Evolutionary conservation across 2,797 vertebrate species (phyloP).

Genomic region (Spatula clypeata): DNA sequence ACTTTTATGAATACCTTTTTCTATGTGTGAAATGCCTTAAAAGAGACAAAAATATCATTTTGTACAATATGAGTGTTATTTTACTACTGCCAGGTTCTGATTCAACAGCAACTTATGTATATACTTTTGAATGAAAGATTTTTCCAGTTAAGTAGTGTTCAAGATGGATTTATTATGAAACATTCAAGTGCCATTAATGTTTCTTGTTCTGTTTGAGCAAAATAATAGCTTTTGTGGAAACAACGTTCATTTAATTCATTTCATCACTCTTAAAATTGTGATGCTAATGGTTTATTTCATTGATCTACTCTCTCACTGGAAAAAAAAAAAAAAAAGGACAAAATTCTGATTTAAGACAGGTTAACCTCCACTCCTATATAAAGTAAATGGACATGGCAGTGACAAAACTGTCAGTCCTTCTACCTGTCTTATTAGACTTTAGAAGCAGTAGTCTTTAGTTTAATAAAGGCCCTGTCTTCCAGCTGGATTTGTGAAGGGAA

Average conservation of each 20-base stretch:
- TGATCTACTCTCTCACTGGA: not conserved
- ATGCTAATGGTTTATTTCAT: not conserved
- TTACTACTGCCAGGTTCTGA: not conserved
- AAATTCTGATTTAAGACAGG: not conserved
- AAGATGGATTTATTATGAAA: conserved; percentile 2
- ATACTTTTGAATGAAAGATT: conserved; percentile 21
- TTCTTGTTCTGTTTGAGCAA: not conserved
- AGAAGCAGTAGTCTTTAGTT: conserved; percentile 5
- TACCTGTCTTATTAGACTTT: not conserved
- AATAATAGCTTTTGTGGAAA: not conserved
- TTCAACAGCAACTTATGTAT: not conserved
- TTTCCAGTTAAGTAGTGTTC: conserved; percentile 4
- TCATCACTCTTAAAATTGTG: not conserved
- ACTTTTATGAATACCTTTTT: not conserved
- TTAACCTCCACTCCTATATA: not conserved
- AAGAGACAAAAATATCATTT: not conserved
- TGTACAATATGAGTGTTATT: not conserved
- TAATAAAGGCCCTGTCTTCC: conserved; percentile 26
- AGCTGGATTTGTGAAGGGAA: conserved; percentile 64
- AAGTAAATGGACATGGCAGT: not conserved
- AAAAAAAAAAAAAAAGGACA: not conserved
- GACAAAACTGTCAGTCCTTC: not conserved
- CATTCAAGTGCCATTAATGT: not conserved
- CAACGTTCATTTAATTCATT: not conserved
- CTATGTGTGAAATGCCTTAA: not conserved